Percentiles rank a stretch among this genome's conserved stretches.
These are phyloP conservation scores for Archocentrus centrarchus DNA, from an alignment of 2,113 vertebrate genomes.

Conservation along the genomic window DNA sequence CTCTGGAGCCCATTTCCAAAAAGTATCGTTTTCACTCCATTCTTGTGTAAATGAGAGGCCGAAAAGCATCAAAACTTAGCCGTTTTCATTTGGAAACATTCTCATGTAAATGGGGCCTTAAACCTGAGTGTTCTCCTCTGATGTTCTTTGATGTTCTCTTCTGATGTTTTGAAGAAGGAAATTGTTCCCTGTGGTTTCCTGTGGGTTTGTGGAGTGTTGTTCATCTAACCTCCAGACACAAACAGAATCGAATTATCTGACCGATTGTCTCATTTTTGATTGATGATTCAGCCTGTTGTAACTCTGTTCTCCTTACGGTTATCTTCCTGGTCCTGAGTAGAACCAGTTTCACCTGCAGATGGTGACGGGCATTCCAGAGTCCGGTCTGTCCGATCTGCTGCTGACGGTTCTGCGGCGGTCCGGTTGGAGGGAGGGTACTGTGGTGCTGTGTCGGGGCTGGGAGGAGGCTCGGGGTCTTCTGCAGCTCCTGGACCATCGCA, in stretches of 20 bases:
- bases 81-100: too few species aligned
- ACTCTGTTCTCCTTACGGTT: conserved; percentile 18
- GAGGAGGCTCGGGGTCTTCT: conserved; percentile 73
- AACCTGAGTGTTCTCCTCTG: not conserved
- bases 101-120: not conserved
- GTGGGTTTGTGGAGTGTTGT: not conserved
- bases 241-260: not conserved
- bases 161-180: not conserved
- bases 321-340: conserved; percentile 64
- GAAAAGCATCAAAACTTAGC: too few species aligned
- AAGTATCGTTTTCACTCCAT: too few species aligned
- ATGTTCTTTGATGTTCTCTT: not conserved
- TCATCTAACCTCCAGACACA: conserved; percentile 4
- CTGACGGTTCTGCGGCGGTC: conserved; percentile 80
- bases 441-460: conserved; percentile 86
- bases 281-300: not conserved
- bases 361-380: conserved; percentile 83
- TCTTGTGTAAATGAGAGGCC: too few species aligned
- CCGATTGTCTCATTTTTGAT: not conserved
- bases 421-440: conserved; percentile 83
- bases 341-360: conserved; percentile 90
- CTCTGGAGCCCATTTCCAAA: too few species aligned
- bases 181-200: not conserved
- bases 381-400: conserved; percentile 83
- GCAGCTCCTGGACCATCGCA: conserved; percentile 70